phyloP scores from a whole-genome alignment of 2,113 vertebrate genomes.

The Rhinolophus sinicus region DNA sequence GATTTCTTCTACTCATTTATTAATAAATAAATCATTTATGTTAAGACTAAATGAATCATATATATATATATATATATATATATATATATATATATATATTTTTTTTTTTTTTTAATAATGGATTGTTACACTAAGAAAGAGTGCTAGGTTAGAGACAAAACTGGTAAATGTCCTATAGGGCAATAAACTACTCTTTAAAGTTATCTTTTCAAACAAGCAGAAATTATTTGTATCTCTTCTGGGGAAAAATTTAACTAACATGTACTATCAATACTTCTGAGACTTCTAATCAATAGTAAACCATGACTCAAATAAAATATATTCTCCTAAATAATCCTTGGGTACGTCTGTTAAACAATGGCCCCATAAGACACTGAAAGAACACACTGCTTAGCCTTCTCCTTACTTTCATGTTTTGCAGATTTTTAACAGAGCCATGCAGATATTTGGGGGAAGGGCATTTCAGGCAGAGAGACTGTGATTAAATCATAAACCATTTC shows the following conservation, averaged over 20 bases:
- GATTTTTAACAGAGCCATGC: not conserved
- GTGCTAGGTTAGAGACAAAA: not conserved
- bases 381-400: not conserved
- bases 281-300: not conserved
- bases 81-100: not conserved
- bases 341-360: not conserved
- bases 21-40: not conserved
- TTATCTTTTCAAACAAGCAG: not conserved
- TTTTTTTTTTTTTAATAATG: not conserved
- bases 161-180: not conserved
- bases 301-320: not conserved
- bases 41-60: not conserved
- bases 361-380: not conserved
- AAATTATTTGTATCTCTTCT: not conserved
- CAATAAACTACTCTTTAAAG: not conserved
- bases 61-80: not conserved
- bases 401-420: not conserved
- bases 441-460: not conserved
- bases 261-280: not conserved
- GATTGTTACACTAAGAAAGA: not conserved
- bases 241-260: not conserved
- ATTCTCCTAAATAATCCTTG: not conserved
- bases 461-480: not conserved
- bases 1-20: not conserved
- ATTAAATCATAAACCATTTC: not conserved